These are phyloP conservation scores for Hirtodrosophila histrioides DNA, from an alignment of 2,888 invertebrate genomes.

Conservation along the genomic window DNA sequence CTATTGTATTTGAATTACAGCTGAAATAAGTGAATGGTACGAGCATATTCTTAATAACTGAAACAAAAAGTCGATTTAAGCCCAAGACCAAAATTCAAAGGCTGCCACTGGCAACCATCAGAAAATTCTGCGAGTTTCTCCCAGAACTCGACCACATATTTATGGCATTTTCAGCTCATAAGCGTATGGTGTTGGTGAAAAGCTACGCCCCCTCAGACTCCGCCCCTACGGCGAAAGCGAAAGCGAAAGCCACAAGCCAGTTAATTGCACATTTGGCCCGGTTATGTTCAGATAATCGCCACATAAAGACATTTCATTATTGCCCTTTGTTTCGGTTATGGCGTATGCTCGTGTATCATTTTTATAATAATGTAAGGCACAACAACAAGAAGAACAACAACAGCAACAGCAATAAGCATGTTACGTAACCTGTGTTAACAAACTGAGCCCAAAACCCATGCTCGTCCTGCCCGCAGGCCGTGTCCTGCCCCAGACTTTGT, in stretches of 20 bases:
- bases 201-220: not conserved
- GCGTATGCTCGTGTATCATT: slow-evolving; percentile 41
- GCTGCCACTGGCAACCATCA: slow-evolving; percentile 8
- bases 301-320: slow-evolving; percentile 76
- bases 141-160: not conserved
- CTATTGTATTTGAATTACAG: not conserved
- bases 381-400: slow-evolving; percentile 32
- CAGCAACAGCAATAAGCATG: slow-evolving; percentile 42
- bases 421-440: slow-evolving; percentile 43
- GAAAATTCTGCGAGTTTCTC: not conserved
- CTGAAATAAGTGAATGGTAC: not conserved
- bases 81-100: not conserved
- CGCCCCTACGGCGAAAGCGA: slow-evolving; percentile 21
- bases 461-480: slow-evolving; percentile 32
- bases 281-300: slow-evolving; percentile 72
- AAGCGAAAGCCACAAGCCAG: slow-evolving; percentile 43
- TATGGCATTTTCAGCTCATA: slow-evolving; percentile 9
- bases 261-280: slow-evolving; percentile 69
- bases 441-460: slow-evolving; percentile 27
- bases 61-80: too few species aligned
- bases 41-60: too few species aligned
- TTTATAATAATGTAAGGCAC: slow-evolving; percentile 51
- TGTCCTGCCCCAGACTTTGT: slow-evolving; percentile 42
- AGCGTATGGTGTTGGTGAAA: slow-evolving; percentile 2
- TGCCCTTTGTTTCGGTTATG: slow-evolving; percentile 53